Evolutionary conservation across 2,113 vertebrate genomes (phyloP), one percentile per base, ranked within the genome.

Genomic region (Eulemur macaco): DNA sequence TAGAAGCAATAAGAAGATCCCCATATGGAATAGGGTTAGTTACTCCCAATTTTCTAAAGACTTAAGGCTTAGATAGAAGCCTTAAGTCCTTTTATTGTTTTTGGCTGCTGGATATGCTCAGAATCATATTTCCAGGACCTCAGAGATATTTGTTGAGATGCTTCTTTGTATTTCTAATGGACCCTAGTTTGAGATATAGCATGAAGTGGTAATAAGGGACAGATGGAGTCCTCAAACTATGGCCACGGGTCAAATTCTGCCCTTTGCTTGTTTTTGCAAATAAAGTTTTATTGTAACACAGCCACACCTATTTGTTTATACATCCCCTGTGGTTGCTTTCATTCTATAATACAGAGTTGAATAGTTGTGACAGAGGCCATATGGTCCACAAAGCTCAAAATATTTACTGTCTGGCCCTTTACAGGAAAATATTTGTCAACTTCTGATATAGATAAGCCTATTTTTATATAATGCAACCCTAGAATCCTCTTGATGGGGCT

Each of bases 1-100:
- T 39, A 10, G 87, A 88, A 80, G 23, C 17, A 60, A 25, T 7
- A 90, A 50, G 31, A 94, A 42, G 29, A 84, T 56, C 64, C n/a
- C 60, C 34, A 81, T 4, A 7, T 86, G 63, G 11, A 80, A 37
- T 29, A 80, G 31, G 12, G 27, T 15, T 77, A 54, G 34, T 88
- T 86, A 34, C 15, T 84, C 42, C 23, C 18, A 58, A 13, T 85
- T 89, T 95, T 74, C 66, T 85, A 45, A 92, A 94, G 60, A 91
- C 45, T 92, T 78, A 47, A 8, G 8, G 15, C 34, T 50, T 86
- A 63, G 50, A 60, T 76, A 58, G 76, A 95, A 86, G 9, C 34
- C 25, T 68, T 42, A 42, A 42, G 42, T 54, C 7, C 54, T 91
- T 91, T 69, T 84, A 66, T 42, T 52, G 47, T 91, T 81, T 12